Percentiles rank a stretch among this genome's conserved stretches.
Evolutionary conservation across 1,140 invertebrate genomes (phyloP).

Genomic region (Copidosoma floridanum): DNA sequence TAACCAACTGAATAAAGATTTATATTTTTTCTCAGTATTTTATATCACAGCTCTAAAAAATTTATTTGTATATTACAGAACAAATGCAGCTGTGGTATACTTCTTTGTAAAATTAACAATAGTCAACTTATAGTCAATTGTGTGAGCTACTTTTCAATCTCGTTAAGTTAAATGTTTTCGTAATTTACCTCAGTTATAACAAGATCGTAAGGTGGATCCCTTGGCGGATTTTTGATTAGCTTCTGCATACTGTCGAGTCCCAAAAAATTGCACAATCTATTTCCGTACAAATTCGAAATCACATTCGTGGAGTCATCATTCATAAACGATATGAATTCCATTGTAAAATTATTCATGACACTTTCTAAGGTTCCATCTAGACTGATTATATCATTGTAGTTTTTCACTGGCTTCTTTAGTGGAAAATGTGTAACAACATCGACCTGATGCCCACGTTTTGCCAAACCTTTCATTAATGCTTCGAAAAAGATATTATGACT

Average conservation of each 20-base stretch:
- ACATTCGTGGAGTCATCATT: not conserved
- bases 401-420: slow-evolving; percentile 38
- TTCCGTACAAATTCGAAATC: not conserved
- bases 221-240: slow-evolving; percentile 31
- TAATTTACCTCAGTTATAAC: slow-evolving; percentile 32
- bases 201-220: slow-evolving; percentile 31
- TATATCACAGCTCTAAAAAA: too few species aligned
- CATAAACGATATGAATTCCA: not conserved
- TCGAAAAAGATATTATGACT: slow-evolving; percentile 55
- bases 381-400: slow-evolving; percentile 38
- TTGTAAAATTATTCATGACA: slow-evolving; percentile 9
- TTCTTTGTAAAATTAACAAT: too few species aligned
- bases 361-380: slow-evolving; percentile 28
- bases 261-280: slow-evolving; percentile 11
- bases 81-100: too few species aligned
- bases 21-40: too few species aligned
- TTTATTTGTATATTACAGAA: too few species aligned
- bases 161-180: not conserved
- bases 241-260: slow-evolving; percentile 27
- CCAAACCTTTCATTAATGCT: slow-evolving; percentile 50
- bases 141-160: too few species aligned
- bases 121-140: too few species aligned
- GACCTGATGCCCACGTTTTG: too few species aligned
- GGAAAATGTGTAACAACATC: slow-evolving; percentile 42
- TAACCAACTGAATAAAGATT: too few species aligned